Conservation (phyloP, 2,888 invertebrate genomes). For the Choreutis nemorana region DNA sequence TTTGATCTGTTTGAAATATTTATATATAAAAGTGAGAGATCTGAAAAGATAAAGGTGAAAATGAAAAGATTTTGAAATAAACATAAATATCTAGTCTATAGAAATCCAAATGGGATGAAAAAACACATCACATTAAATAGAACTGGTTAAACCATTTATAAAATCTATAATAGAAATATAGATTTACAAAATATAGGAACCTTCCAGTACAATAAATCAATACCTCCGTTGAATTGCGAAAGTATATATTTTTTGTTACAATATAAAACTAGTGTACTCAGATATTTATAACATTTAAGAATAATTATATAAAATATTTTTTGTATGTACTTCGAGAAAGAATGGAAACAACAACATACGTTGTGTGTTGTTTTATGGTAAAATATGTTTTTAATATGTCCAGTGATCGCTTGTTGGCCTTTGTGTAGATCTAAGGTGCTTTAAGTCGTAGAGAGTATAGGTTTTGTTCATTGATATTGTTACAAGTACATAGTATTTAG, state of each 20-base stretch:
- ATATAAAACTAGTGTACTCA: constrained; percentile 12
- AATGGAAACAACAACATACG: no score
- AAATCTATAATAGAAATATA: no score
- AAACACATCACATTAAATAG: constrained; percentile 7
- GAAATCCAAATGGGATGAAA: neutral
- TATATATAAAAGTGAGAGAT: constrained; percentile 42
- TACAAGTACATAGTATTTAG: no score
- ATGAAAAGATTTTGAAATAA: neutral
- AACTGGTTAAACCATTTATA: no score
- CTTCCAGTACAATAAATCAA: constrained; percentile 43
- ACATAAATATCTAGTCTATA: neutral
- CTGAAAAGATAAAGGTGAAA: constrained; percentile 25
- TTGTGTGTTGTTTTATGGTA: no score
- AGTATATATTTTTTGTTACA: constrained; percentile 47
- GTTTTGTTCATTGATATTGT: no score
- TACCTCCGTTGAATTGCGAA: constrained; percentile 59
- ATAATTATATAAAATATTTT: no score
- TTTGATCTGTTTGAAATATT: constrained; percentile 57
- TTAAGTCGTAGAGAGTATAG: constrained; percentile 54
- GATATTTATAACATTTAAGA: no score
- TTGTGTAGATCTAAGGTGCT: constrained; percentile 47
- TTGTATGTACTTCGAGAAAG: no score
- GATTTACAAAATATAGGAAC: no score
- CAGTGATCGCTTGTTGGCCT: no score
- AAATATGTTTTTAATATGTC: no score